These are phyloP conservation scores for Enoplosus armatus DNA, from an alignment of 2,797 vertebrate species.

Conservation along the genomic window DNA sequence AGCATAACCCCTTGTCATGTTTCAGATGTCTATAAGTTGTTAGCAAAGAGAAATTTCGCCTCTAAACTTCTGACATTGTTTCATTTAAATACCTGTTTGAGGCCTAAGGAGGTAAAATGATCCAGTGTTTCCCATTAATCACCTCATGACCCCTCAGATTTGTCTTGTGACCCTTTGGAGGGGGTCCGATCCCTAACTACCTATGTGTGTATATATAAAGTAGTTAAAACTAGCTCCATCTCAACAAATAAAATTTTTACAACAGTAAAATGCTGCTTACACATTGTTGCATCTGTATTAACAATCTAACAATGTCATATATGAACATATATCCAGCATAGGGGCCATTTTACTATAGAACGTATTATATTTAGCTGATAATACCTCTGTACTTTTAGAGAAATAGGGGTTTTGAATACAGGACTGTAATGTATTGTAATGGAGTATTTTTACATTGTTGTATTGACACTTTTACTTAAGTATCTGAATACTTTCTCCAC, in stretches of 20 bases:
- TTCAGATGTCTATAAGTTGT: not conserved
- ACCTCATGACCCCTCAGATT: not conserved
- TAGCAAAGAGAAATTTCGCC: not conserved
- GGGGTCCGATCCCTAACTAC: not conserved
- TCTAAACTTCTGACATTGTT: not conserved
- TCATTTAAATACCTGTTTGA: not conserved
- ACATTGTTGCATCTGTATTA: not conserved
- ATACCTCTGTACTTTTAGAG: too few relatives aligned
- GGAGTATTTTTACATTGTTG: not conserved
- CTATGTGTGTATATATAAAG: too few relatives aligned
- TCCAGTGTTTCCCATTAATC: not conserved
- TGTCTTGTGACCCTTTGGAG: not conserved
- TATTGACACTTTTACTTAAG: not conserved
- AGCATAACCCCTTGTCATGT: not conserved
- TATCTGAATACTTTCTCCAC: conserved; percentile 15
- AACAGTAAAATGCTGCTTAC: not conserved
- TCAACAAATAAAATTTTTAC: not conserved
- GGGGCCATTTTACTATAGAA: not conserved
- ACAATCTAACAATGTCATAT: too few relatives aligned
- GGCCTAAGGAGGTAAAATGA: not conserved
- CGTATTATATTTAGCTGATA: not conserved
- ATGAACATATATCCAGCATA: too few relatives aligned
- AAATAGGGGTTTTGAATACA: not conserved
- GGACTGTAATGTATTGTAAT: not conserved
- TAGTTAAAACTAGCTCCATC: not conserved